phyloP scores from a whole-genome alignment of 2,888 invertebrate genomes.

The Drosophila borborema region DNA sequence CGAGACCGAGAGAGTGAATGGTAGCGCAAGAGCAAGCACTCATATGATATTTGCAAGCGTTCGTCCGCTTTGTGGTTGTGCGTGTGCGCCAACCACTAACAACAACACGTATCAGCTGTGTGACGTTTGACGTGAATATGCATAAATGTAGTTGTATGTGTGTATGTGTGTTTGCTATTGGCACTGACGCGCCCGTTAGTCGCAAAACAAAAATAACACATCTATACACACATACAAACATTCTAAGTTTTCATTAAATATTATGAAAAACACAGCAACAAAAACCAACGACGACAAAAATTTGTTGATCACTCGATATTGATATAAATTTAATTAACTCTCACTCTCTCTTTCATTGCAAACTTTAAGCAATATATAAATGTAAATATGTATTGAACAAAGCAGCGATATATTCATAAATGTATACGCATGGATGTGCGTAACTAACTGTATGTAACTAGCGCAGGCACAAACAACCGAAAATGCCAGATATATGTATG shows the following conservation, averaged over 20 bases:
- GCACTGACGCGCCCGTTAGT: constrained; percentile 58
- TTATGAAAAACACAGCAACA: constrained; percentile 25
- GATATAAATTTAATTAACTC: constrained; percentile 30
- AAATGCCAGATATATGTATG: constrained; percentile 27
- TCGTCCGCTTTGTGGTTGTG: constrained; percentile 19
- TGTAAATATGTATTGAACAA: constrained; percentile 3
- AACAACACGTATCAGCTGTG: constrained; percentile 68
- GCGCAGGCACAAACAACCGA: constrained; percentile 33
- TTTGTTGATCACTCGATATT: constrained; percentile 20
- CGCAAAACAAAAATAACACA: constrained; percentile 54
- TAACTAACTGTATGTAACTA: constrained; percentile 27
- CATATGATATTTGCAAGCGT: constrained; percentile 43
- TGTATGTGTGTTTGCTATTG: constrained; percentile 50
- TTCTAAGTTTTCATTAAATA: constrained; percentile 20
- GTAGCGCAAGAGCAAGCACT: constrained; percentile 17
- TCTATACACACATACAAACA: constrained; percentile 35
- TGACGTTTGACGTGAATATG: constrained; percentile 55
- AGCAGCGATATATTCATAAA: constrained; percentile 8
- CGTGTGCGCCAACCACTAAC: constrained; percentile 59
- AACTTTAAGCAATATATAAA: constrained; percentile 24
- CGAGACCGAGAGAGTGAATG: constrained; percentile 8
- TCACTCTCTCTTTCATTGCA: constrained; percentile 55
- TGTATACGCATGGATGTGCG: constrained; percentile 2
- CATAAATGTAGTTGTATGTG: constrained; percentile 29
- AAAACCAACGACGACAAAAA: constrained; percentile 11